Evolutionary conservation across 53 echinoderm and acorn worm species (phyloP), one percentile per base, ranked within the genome.

Genomic region (Apostichopus leukothele): DNA sequence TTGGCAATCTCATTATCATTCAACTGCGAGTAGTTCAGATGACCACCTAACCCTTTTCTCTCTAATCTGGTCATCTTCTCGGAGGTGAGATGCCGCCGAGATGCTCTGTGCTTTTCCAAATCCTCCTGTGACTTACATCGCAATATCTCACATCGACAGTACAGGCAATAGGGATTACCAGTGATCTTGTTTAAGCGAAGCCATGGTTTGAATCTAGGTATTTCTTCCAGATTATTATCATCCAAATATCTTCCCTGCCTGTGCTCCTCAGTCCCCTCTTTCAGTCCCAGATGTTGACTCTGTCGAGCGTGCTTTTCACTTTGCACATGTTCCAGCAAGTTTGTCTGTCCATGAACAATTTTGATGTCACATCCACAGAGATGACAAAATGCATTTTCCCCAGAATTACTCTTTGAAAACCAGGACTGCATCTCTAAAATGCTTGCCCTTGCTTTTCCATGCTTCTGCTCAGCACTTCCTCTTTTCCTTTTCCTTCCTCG

Each of bases 201-300:
- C 85, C 85, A 85, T 9, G 85, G 85, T 50, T 85, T 85, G 26
- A 85, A 85, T n/a, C 18, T 14, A 18, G 71, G 71, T 19, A 71
- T n/a, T 71, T 19, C 20, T 5, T 71, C 71, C 13, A 71, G 71
- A 10, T 9, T 10, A 71, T 6, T 71, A 16, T 16, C 11, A 71
- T 71, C 6, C 18, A 71, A 71, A 18, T 71, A 71, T 16, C 18
- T 18, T 18, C 71, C 71, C 71, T 19, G 18, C 16, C 18, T 71
- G 6, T 71, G 13, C 71, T 71, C 71, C 18, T 71, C 18, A 6
- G 18, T 19, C 20, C 6, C 14, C 0, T 71, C 71, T 6, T 18
- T 76, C 10, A 7, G 55, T 81, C 16, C 22, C 23, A 21, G 54
- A 5, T 5, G 16, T 57, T 21, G 6, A n/a, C n/a, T 18, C 6